phyloP scores from a whole-genome alignment of 2,888 invertebrate species.

The Morinoia aosen region DNA sequence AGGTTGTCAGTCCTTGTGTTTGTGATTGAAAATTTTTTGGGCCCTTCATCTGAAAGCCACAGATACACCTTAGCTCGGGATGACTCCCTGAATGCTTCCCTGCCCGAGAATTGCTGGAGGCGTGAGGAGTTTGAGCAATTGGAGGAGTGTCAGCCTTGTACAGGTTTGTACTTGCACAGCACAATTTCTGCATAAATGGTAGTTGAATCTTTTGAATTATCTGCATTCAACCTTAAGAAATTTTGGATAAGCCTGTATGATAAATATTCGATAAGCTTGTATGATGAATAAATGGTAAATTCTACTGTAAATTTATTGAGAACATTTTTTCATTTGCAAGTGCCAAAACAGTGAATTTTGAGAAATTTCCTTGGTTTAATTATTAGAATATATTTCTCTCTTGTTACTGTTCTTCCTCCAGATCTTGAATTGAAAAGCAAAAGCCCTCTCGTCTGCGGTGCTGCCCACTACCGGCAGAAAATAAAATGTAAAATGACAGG shows the following conservation, averaged over 20 bases:
- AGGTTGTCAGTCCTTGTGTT: constrained; percentile 61
- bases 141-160: constrained; percentile 64
- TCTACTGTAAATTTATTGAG: not conserved
- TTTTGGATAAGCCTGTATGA: not conserved
- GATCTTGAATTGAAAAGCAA: constrained; percentile 61
- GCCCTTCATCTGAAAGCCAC: constrained; percentile 60
- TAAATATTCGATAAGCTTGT: not conserved
- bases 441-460: constrained; percentile 58
- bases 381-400: not conserved
- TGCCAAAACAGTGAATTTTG: not conserved
- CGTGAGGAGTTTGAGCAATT: constrained; percentile 56
- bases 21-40: constrained; percentile 60
- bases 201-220: not conserved
- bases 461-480: constrained; percentile 63
- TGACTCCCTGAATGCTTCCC: constrained; percentile 49
- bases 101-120: constrained; percentile 57
- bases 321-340: not conserved
- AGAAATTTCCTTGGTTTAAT: not conserved
- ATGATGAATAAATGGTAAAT: not conserved
- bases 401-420: constrained; percentile 33
- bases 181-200: not conserved
- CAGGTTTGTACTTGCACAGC: constrained; percentile 37
- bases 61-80: constrained; percentile 56
- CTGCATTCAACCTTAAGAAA: not conserved
- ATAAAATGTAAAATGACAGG: constrained; percentile 63